Evolutionary conservation across 2,113 vertebrate genomes (phyloP).

Genomic region (Manacus vitellinus): DNA sequence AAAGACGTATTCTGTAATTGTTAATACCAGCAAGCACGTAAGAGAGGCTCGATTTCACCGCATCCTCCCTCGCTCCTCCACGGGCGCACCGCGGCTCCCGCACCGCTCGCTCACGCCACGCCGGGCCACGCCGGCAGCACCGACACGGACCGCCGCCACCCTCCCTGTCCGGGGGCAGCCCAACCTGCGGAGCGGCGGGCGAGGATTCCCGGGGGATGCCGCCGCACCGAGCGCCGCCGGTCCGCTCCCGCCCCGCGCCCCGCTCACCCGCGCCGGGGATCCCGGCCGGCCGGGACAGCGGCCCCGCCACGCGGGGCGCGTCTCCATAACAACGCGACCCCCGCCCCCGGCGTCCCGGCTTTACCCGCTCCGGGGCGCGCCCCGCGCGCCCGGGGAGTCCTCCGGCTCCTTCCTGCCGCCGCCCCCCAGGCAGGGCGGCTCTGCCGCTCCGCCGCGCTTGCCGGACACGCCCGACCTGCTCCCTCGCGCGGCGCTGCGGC

Average conservation of each 20-base stretch:
- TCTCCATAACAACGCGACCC: not conserved
- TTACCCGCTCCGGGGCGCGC: not conserved
- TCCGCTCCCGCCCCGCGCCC: not conserved
- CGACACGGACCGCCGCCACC: not conserved
- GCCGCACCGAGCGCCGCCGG: not conserved
- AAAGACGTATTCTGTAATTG: not conserved
- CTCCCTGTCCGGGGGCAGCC: not conserved
- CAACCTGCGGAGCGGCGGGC: not conserved
- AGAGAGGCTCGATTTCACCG: not conserved
- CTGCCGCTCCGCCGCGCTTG: not conserved
- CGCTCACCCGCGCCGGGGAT: not conserved
- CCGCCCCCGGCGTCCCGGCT: not conserved
- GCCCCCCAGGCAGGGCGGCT: not conserved
- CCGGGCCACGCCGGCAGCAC: not conserved
- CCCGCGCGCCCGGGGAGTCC: not conserved
- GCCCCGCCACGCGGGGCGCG: not conserved
- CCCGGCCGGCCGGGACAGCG: not conserved
- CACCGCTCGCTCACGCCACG: not conserved
- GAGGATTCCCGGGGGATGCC: not conserved
- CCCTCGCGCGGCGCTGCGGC: no score
- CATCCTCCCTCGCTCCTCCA: not conserved
- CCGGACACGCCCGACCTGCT: not conserved
- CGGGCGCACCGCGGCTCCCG: not conserved
- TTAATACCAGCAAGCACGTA: not conserved
- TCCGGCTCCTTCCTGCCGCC: not conserved